Percentiles rank a stretch among this genome's conserved stretches.
These are phyloP conservation scores for Eudasyphora cyanicolor DNA, from an alignment of 2,888 invertebrate genomes.

Conservation along the genomic window DNA sequence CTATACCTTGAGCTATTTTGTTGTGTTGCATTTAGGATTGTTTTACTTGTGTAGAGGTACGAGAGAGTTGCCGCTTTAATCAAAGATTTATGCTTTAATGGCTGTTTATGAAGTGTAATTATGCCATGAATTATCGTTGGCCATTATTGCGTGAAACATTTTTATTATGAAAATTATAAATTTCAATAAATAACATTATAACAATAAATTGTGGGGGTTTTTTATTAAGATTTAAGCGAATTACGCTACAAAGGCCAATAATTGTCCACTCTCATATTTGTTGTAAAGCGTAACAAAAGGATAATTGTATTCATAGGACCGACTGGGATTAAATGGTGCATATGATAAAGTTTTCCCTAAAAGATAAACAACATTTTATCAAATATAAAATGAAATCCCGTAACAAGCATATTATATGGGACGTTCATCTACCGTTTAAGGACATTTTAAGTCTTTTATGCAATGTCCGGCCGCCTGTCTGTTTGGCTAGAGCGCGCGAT, in stretches of 20 bases:
- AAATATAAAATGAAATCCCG: no score
- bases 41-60: no score
- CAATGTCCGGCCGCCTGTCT: no score
- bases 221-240: not conserved
- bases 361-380: no score
- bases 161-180: constrained; percentile 28
- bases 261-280: not conserved
- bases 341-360: no score
- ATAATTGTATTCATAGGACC: no score
- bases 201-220: constrained; percentile 1
- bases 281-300: not conserved
- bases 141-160: constrained; percentile 10
- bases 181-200: not conserved
- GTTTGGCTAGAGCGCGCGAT: no score
- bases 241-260: not conserved
- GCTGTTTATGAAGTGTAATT: constrained; percentile 12
- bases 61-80: constrained; percentile 17
- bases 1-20: constrained; percentile 24
- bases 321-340: no score
- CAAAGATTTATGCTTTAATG: constrained; percentile 46
- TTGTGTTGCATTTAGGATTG: not conserved
- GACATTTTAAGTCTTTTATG: no score
- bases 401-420: no score
- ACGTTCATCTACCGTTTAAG: no score
- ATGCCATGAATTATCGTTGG: constrained; percentile 20